A percentile compares a stretch with the other conserved stretches of the same genome.
Evolutionary conservation across 2,797 vertebrate species (phyloP).

Genomic region (Aeoliscus strigatus): DNA sequence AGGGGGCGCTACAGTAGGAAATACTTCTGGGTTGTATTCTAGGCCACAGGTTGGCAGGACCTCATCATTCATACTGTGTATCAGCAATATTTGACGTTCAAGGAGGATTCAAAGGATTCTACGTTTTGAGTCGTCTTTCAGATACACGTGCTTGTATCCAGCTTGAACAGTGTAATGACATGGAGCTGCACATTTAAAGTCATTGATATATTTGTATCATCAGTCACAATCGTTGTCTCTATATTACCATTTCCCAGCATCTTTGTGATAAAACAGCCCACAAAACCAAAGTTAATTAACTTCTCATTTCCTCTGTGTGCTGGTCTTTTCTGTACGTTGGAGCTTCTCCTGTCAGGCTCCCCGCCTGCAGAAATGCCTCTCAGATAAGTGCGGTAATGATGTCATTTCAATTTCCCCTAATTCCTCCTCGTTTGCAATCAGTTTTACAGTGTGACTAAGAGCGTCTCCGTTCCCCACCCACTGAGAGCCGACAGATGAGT

Average conservation of each 20-base stretch:
- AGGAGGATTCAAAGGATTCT: too few relatives aligned
- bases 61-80: too few relatives aligned
- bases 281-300: slow-evolving; percentile 1
- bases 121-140: too few relatives aligned
- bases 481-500: slow-evolving; percentile 26
- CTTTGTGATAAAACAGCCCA: background rate
- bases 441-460: slow-evolving; percentile 62
- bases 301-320: slow-evolving; percentile 1
- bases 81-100: too few relatives aligned
- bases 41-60: too few relatives aligned
- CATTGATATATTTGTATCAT: too few relatives aligned
- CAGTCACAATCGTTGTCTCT: too few relatives aligned
- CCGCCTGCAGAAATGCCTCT: slow-evolving; percentile 28
- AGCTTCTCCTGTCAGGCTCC: slow-evolving; percentile 19
- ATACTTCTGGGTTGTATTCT: too few relatives aligned
- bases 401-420: slow-evolving; percentile 46
- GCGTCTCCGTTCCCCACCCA: slow-evolving; percentile 42
- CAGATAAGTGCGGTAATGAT: slow-evolving; percentile 50
- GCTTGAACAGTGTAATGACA: too few relatives aligned
- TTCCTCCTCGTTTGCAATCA: slow-evolving; percentile 51
- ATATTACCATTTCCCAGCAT: background rate
- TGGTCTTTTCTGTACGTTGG: background rate
- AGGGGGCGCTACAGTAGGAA: too few relatives aligned
- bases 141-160: too few relatives aligned
- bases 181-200: too few relatives aligned